phyloP scores from a whole-genome alignment of 2,888 invertebrate genomes.

The Drosophila fulvimacula region DNA sequence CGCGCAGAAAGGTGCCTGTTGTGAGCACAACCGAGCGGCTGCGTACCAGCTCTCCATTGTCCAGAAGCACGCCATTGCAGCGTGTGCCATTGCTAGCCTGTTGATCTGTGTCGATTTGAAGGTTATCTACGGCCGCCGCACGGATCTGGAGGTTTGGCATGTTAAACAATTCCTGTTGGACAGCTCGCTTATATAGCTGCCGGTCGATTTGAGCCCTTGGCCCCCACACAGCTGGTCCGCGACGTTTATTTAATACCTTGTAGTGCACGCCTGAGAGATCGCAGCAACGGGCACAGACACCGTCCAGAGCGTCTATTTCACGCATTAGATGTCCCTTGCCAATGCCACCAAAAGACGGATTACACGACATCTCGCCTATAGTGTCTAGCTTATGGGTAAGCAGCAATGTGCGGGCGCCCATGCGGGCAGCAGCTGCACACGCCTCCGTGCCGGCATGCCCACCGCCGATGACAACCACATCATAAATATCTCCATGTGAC shows the following conservation, averaged over 20 bases:
- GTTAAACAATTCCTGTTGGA: slow-evolving; percentile 90
- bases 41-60: slow-evolving; percentile 87
- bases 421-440: slow-evolving; percentile 92
- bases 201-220: slow-evolving; percentile 95
- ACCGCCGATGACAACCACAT: slow-evolving; percentile 94
- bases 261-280: slow-evolving; percentile 93
- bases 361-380: slow-evolving; percentile 97
- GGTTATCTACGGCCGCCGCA: slow-evolving; percentile 91
- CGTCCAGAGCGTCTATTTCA: slow-evolving; percentile 95
- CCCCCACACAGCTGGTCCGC: slow-evolving; percentile 96
- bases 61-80: slow-evolving; percentile 80
- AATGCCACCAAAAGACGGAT: slow-evolving; percentile 96
- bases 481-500: slow-evolving; percentile 79
- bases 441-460: slow-evolving; percentile 97
- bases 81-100: slow-evolving; percentile 26
- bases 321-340: slow-evolving; percentile 95
- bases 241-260: slow-evolving; percentile 91
- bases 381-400: slow-evolving; percentile 93
- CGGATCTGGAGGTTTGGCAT: slow-evolving; percentile 88
- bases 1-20: slow-evolving; percentile 95
- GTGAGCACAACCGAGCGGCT: slow-evolving; percentile 91
- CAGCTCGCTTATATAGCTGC: slow-evolving; percentile 89
- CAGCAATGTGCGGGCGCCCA: slow-evolving; percentile 91
- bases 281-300: slow-evolving; percentile 92
- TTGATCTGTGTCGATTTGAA: slow-evolving; percentile 86